Conservation (phyloP, 2,888 invertebrate genomes). For the Campoplex nolae region DNA sequence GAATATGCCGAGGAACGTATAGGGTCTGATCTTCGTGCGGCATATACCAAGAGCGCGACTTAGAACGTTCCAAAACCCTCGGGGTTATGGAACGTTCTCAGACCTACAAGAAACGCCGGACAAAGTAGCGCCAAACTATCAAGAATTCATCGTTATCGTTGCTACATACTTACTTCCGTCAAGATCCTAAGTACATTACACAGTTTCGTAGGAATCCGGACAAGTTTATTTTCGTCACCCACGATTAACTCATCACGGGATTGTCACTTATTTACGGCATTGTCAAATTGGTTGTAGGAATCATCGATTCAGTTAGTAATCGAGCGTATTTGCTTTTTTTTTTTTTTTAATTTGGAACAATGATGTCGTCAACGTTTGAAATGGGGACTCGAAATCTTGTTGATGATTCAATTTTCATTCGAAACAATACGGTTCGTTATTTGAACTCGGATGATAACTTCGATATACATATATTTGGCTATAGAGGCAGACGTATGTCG, state of each 20-base stretch:
- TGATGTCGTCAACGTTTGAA: background rate
- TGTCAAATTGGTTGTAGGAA: background rate
- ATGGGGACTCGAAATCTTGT: background rate
- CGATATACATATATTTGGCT: background rate
- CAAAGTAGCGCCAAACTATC: conserved; percentile 5
- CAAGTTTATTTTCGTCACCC: background rate
- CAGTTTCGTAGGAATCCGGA: background rate
- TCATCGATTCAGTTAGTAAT: background rate
- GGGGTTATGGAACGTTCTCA: conserved; percentile 18
- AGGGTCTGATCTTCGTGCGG: background rate
- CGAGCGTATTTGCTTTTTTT: too few species aligned
- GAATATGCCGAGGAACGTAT: background rate
- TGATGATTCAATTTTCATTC: background rate
- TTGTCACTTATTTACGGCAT: background rate
- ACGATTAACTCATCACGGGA: background rate
- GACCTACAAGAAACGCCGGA: conserved; percentile 29
- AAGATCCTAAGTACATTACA: background rate
- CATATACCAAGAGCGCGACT: conserved; percentile 44
- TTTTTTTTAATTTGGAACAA: too few species aligned
- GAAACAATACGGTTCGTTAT: conserved; percentile 7
- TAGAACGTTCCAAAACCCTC: conserved; percentile 28
- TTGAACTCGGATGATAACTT: background rate
- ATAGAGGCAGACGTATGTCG: background rate
- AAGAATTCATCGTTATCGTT: conserved; percentile 23
- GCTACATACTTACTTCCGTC: conserved; percentile 29